Base-by-base conservation (phyloP, 2,797 vertebrate genomes). In the Macroramphosus scolopax region DNA sequence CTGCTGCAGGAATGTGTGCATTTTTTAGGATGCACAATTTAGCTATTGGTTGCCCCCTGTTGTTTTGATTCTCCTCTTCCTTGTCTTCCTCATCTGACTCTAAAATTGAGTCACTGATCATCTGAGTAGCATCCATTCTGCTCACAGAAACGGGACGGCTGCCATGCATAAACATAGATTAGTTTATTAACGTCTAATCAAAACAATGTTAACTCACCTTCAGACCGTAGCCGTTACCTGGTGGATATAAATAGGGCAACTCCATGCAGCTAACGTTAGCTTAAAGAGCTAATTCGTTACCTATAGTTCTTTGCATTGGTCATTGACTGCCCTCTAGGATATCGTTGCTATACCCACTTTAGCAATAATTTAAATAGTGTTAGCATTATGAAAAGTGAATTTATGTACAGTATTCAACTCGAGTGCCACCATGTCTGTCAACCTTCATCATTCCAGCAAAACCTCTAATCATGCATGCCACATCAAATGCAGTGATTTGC, bases 71-170 rank as follows among this genome's bases (percentile, higher is more conserved):
- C 25, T 67, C 64, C 5, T 78, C 72, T 43, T 82, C 67, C 32
- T 55, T 69, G 32, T 81, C 69, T 4, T 81, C 78, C 35, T 88
- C 84, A 14, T 89, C 82, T 30, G 85, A 83, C 68, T 89, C 88
- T 38, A 79, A 51, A 17, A 78, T 36, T 31, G 79, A 83, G 67
- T 87, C 84, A 50, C 52, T 60, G 13, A 92, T 87, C 33, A 69
- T 52, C 67, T 91, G 91, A 17, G 91, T 92, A 2, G 87, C 86
- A 30, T 92, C 91, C 91, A 92, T 91, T 41, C 31, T 48, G 66
- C 51, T 42, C 6, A 29, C 17, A 39, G 28, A 6, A 12, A 28
- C n/a, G 32, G 17, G 8, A 10, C 13, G 22, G 5, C 40, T 40
- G 16, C 12, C 40, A 7, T 2, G 38, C 12, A 25, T 16, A 45